phyloP scores from a whole-genome alignment of 2,888 invertebrate species.

The Allolobophora icterica region DNA sequence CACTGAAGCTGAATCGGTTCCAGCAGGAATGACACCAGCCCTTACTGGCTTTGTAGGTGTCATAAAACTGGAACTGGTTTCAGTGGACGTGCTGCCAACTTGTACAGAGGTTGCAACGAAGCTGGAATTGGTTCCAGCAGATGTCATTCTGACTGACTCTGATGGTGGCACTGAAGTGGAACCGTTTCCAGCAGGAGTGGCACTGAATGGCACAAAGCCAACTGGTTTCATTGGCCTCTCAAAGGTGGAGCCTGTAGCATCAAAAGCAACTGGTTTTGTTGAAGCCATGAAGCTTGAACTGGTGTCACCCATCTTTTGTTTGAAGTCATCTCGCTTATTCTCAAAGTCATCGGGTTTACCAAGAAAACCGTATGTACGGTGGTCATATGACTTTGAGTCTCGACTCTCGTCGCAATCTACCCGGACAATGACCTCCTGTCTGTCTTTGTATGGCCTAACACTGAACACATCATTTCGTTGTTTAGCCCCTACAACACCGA shows the following conservation, averaged over 20 bases:
- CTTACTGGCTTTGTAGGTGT: too few relatives aligned
- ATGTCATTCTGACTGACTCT: too few relatives aligned
- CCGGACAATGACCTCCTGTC: background rate
- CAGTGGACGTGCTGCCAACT: background rate
- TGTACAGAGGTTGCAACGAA: background rate
- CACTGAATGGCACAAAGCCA: too few relatives aligned
- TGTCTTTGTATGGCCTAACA: conserved; percentile 19
- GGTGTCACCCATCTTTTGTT: background rate
- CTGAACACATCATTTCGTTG: background rate
- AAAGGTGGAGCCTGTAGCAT: too few relatives aligned
- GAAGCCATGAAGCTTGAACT: too few relatives aligned
- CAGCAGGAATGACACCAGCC: too few relatives aligned
- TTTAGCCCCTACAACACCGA: background rate
- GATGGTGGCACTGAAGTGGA: too few relatives aligned
- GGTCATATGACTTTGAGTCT: background rate
- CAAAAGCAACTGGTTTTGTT: too few relatives aligned
- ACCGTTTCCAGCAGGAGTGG: too few relatives aligned
- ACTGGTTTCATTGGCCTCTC: too few relatives aligned
- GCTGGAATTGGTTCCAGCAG: too few relatives aligned
- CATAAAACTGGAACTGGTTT: background rate
- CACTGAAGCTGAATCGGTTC: too few relatives aligned
- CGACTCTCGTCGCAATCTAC: background rate
- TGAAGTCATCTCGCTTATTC: background rate
- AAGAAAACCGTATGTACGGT: background rate
- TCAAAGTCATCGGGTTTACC: background rate